A percentile compares a stretch with the other conserved stretches of the same genome.
Evolutionary conservation across 2,888 invertebrate species (phyloP).

Genomic region (Agriopis aurantiaria): DNA sequence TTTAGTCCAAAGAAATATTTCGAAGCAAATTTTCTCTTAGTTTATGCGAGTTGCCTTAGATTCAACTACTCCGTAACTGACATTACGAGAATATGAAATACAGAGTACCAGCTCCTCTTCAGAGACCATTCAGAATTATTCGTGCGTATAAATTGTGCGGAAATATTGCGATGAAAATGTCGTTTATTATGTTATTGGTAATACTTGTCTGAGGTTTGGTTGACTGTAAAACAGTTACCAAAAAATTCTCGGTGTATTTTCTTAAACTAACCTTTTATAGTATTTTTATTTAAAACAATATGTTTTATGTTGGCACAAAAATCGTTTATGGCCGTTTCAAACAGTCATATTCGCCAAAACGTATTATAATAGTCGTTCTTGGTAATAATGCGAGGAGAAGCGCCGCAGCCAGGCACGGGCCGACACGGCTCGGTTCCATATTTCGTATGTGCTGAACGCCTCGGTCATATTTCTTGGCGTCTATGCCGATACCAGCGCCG

Average conservation of each 20-base stretch:
- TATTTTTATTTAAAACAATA: not conserved
- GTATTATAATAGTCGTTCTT: slow-evolving; percentile 36
- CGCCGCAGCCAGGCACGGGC: slow-evolving; percentile 54
- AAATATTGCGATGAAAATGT: slow-evolving; percentile 31
- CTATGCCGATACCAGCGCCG: slow-evolving; percentile 69
- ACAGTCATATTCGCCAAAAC: slow-evolving; percentile 28
- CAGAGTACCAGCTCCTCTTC: slow-evolving; percentile 58
- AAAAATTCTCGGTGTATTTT: slow-evolving; percentile 1
- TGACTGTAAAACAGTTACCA: slow-evolving; percentile 12
- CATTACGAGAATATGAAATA: slow-evolving; percentile 63
- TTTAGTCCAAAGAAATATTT: slow-evolving; percentile 71
- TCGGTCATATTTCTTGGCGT: slow-evolving; percentile 75
- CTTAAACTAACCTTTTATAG: not conserved
- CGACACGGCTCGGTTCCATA: slow-evolving; percentile 68
- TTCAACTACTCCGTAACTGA: slow-evolving; percentile 68
- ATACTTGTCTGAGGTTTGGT: slow-evolving; percentile 26
- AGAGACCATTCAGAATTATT: slow-evolving; percentile 61
- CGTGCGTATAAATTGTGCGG: slow-evolving; percentile 50
- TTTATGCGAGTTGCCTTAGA: slow-evolving; percentile 75
- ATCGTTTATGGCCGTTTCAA: slow-evolving; percentile 20
- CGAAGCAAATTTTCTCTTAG: slow-evolving; percentile 70
- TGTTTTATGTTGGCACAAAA: slow-evolving; percentile 11
- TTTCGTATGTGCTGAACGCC: slow-evolving; percentile 72
- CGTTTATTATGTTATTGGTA: slow-evolving; percentile 30
- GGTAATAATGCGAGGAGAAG: slow-evolving; percentile 31